A percentile compares a stretch with the other conserved stretches of the same genome.
Evolutionary conservation across 2,888 invertebrate genomes (phyloP).

Genomic region (Dolichopus griseipennis): DNA sequence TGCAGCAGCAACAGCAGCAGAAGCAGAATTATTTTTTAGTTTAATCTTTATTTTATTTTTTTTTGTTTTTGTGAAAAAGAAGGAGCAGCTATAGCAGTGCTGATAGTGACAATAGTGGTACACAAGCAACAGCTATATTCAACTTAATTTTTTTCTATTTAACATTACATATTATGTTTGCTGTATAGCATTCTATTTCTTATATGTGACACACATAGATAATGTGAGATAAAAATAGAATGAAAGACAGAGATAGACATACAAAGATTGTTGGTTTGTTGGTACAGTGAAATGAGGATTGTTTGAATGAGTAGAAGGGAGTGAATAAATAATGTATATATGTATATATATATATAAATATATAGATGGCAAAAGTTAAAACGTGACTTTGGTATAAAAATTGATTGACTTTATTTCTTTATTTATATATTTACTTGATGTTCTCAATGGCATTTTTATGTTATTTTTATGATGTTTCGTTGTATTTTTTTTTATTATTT

Average conservation of each 20-base stretch:
- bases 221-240: not conserved
- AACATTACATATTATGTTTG: too few relatives aligned
- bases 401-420: constrained; percentile 3
- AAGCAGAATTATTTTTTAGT: not conserved
- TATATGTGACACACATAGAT: not conserved
- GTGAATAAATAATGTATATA: too few relatives aligned
- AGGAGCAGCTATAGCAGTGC: not conserved
- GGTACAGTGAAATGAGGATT: too few relatives aligned
- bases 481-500: not conserved
- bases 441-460: not conserved
- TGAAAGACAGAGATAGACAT: too few relatives aligned
- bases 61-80: not conserved
- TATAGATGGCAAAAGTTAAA: constrained; percentile 1
- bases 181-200: not conserved
- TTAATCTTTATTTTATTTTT: too few relatives aligned
- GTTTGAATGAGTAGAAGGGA: too few relatives aligned
- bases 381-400: constrained; percentile 3
- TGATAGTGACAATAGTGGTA: not conserved
- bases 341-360: too few relatives aligned
- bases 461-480: not conserved
- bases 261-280: too few relatives aligned
- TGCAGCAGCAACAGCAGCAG: too few relatives aligned
- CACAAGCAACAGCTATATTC: not conserved
- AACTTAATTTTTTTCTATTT: not conserved
- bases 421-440: not conserved